A percentile compares a stretch with the other conserved stretches of the same genome.
These are phyloP conservation scores for Oceanodroma leucorhoa DNA, from an alignment of 2,797 vertebrate genomes.

Conservation along the genomic window DNA sequence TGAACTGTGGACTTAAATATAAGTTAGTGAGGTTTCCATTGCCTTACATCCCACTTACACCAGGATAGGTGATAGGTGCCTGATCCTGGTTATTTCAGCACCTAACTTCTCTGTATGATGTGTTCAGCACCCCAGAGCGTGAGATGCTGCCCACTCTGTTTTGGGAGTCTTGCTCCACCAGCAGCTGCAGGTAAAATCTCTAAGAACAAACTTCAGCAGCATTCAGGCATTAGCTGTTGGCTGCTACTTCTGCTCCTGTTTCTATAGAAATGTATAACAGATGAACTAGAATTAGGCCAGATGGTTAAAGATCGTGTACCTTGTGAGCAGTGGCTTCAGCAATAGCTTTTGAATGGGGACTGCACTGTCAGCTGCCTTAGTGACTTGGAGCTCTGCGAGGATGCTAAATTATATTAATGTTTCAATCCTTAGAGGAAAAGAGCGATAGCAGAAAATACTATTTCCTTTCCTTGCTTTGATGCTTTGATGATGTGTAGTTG, in stretches of 20 bases:
- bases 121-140: accelerated
- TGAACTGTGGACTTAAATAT: background rate
- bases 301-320: background rate
- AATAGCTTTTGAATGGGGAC: background rate
- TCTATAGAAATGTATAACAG: background rate
- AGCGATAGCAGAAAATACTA: background rate
- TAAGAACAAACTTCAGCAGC: background rate
- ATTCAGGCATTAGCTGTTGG: background rate
- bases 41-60: background rate
- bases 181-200: background rate
- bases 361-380: background rate
- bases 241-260: background rate
- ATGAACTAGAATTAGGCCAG: background rate
- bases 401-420: background rate
- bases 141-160: accelerated
- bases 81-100: background rate
- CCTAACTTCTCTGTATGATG: background rate
- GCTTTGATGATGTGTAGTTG: background rate
- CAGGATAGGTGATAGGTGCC: background rate
- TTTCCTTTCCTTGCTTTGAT: background rate
- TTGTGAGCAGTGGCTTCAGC: background rate
- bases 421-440: background rate
- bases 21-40: background rate
- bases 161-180: background rate
- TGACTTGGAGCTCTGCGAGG: background rate